Percentiles rank a stretch among this genome's conserved stretches.
Conservation (phyloP, 2,888 invertebrate genomes). For the Camptogramma bilineatum region DNA sequence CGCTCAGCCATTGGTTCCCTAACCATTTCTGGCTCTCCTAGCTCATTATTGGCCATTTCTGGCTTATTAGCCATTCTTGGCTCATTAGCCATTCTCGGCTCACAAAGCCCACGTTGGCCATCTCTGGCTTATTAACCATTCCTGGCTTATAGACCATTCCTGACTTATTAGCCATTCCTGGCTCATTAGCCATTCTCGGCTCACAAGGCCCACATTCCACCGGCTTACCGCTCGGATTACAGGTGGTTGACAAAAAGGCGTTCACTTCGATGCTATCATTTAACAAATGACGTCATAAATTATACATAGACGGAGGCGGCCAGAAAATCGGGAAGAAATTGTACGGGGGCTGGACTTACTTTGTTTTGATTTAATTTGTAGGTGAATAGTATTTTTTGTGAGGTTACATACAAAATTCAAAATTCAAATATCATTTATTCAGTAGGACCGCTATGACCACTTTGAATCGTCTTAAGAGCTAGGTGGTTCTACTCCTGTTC, state of each 20-base stretch:
- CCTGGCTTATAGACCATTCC: background rate
- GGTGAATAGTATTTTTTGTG: too few species aligned
- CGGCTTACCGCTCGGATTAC: constrained; percentile 17
- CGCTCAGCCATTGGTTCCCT: too few species aligned
- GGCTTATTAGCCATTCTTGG: background rate
- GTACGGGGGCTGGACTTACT: constrained; percentile 43
- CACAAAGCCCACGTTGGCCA: constrained; percentile 11
- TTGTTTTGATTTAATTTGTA: background rate
- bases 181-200: constrained; percentile 8
- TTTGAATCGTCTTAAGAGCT: too few species aligned
- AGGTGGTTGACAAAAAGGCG: constrained; percentile 22
- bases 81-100: constrained; percentile 9
- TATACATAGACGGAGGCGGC: constrained; percentile 60
- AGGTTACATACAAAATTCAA: too few species aligned
- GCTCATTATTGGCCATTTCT: background rate
- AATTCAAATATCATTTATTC: too few species aligned
- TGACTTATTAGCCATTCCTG: background rate
- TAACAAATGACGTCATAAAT: constrained; percentile 77
- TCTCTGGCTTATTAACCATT: too few species aligned
- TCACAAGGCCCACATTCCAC: constrained; percentile 9
- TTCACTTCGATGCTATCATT: constrained; percentile 47
- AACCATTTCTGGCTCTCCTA: too few species aligned
- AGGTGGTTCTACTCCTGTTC: too few species aligned
- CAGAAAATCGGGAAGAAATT: constrained; percentile 27
- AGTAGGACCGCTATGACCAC: too few species aligned